Evolutionary conservation across 1,140 invertebrate species (phyloP).

Genomic region (Pogonognathellus flavescens): DNA sequence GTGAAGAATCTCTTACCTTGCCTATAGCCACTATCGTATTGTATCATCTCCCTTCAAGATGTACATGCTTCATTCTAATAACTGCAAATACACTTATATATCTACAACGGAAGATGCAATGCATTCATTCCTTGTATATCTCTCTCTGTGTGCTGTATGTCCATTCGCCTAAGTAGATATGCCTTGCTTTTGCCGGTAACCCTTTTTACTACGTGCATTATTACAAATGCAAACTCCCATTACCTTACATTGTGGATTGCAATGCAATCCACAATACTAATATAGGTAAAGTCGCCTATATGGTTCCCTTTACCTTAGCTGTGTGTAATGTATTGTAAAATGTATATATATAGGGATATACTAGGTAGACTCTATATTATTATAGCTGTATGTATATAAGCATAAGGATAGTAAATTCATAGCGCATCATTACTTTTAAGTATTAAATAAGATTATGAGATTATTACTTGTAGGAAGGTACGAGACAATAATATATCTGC

Average conservation of each 20-base stretch:
- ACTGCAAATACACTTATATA: too few species aligned
- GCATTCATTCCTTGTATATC: neutral
- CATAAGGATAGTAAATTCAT: neutral
- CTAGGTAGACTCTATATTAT: neutral
- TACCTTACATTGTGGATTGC: conserved; percentile 2
- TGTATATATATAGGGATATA: too few species aligned
- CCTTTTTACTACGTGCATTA: neutral
- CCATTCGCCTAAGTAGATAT: neutral
- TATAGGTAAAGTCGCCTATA: neutral
- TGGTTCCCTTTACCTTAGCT: too few species aligned
- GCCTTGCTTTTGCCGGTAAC: neutral
- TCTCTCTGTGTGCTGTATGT: neutral
- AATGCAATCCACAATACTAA: neutral
- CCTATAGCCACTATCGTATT: conserved; percentile 13
- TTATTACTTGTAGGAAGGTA: conserved; percentile 4
- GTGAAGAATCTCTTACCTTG: conserved; percentile 39
- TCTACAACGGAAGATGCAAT: conserved; percentile 14
- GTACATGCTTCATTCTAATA: neutral
- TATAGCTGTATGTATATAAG: neutral
- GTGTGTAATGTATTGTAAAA: too few species aligned
- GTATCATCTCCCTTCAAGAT: conserved; percentile 1
- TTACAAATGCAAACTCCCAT: conserved; percentile 37
- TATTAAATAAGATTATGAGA: conserved; percentile 49
- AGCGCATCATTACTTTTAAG: conserved; percentile 4
- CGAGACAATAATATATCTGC: neutral